Percentiles rank a stretch among this genome's conserved stretches.
phyloP scores from a whole-genome alignment of 2,797 vertebrate genomes.

The Tenualosa ilisha region DNA sequence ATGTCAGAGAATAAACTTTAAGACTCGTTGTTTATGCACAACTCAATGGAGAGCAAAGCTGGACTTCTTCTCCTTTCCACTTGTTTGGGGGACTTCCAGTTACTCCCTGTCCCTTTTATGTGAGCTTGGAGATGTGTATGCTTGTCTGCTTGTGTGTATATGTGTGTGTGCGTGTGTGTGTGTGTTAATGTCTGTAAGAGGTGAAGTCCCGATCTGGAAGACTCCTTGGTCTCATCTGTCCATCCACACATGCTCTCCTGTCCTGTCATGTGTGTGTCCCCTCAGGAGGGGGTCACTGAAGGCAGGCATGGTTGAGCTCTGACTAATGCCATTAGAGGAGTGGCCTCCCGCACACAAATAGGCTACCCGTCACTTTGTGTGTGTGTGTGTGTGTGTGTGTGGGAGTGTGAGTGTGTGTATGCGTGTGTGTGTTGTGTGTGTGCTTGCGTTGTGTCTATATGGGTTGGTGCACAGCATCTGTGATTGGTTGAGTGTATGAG shows the following conservation, averaged over 20 bases:
- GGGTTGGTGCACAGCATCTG: background rate
- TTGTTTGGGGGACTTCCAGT: background rate
- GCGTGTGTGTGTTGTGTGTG: constrained; percentile 18
- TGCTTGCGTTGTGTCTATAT: background rate
- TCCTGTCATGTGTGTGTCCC: constrained; percentile 62
- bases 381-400: constrained; percentile 9
- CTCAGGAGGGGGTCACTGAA: constrained; percentile 51
- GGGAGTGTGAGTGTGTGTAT: background rate
- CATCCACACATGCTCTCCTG: constrained; percentile 55
- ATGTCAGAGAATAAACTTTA: constrained; percentile 67
- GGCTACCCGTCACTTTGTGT: background rate
- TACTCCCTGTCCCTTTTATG: background rate
- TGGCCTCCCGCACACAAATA: constrained; percentile 11
- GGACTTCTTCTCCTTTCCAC: constrained; percentile 13
- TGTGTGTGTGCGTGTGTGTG: constrained; percentile 27
- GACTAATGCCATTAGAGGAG: constrained; percentile 63
- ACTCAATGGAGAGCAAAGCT: constrained; percentile 69
- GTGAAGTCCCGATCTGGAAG: constrained; percentile 59
- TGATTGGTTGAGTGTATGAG: background rate
- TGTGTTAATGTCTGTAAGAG: constrained; percentile 35
- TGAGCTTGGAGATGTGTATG: constrained; percentile 52
- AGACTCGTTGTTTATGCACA: constrained; percentile 71
- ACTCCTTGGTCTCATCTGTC: constrained; percentile 56
- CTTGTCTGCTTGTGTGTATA: constrained; percentile 58
- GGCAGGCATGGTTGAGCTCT: constrained; percentile 61